Base-by-base conservation (phyloP, 2,797 vertebrate genomes). In the Enteromius radiatus region DNA sequence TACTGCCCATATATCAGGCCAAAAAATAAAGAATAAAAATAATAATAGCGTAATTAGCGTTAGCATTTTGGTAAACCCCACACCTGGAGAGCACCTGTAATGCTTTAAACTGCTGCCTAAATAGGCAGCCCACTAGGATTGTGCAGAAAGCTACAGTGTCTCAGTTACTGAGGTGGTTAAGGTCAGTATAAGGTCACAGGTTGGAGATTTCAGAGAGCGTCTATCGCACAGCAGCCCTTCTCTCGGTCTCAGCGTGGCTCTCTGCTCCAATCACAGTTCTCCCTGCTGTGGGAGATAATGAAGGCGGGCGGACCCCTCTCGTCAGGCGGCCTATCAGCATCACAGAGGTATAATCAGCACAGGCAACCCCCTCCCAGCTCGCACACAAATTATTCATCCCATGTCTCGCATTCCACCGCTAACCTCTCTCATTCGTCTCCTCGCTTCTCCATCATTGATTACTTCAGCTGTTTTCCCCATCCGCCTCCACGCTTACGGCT, bases 251-350 rank as follows among this genome's bases (percentile, higher is more conserved):
- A 73, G 80, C 69, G 49, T 80, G 83, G 28, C 83, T 81, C 73
- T 75, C 80, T 80, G 77, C 56, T 85, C 78, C 81, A 74, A 47
- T 84, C 76, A 71, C 79, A 79, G 76, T 33, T 63, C 75, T 73
- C 77, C 87, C 84, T 69, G 84, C 75, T 80, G 86, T 43, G 78
- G 70, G 41, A 76, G 81, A 85, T 84, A 87, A 89, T 85, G 84
- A 87, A 86, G 78, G 75, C 84, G 83, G 83, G 68, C 23, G 65
- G 84, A 84, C 63, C 69, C 83, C 56, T 88, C 84, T 77, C 80
- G 61, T 85, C 78, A 71, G 47, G 75, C 49, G 26, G 74, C 81
- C 85, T 83, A 82, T 85, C 87, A 88, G 81, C 64, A 76, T 83
- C 67, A 78, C 59, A 83, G 78, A 84, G 81, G 61, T 73, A 81